A percentile compares a stretch with the other conserved stretches of the same genome.
Evolutionary conservation across 1,140 invertebrate genomes (phyloP).

Genomic region (Papilio dardanus): DNA sequence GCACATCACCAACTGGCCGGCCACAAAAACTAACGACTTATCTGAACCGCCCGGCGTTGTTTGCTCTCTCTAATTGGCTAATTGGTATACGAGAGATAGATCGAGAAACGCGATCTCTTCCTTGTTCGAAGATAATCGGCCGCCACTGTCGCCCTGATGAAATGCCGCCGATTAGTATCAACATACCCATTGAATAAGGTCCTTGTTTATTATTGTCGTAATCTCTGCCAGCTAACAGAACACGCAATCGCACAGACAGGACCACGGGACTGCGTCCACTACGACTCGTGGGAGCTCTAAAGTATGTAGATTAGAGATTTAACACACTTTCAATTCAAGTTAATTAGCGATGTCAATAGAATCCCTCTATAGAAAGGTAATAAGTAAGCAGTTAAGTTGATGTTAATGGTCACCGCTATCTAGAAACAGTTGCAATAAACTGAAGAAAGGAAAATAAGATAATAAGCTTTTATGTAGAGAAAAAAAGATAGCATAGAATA

Average conservation of each 20-base stretch:
- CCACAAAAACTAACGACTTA: conserved; percentile 62
- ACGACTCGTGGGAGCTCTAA: conserved; percentile 1
- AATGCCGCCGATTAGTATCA: conserved; percentile 73
- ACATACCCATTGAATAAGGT: conserved; percentile 67
- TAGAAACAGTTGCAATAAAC: background rate
- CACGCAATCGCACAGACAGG: conserved; percentile 19
- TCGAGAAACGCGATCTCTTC: conserved; percentile 72
- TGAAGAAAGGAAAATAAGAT: background rate
- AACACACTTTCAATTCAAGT: conserved; percentile 12
- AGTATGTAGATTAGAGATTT: conserved; percentile 14
- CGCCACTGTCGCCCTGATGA: conserved; percentile 65
- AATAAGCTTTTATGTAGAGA: too few species aligned
- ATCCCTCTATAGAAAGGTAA: background rate
- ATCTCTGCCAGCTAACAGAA: conserved; percentile 39
- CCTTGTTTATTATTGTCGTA: conserved; percentile 55
- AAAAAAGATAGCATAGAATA: too few species aligned
- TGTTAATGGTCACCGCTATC: background rate
- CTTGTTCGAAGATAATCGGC: conserved; percentile 67
- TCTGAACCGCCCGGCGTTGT: conserved; percentile 62
- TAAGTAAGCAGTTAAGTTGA: background rate
- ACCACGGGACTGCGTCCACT: background rate
- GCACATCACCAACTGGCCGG: conserved; percentile 10
- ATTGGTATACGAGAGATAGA: conserved; percentile 77
- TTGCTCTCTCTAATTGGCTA: conserved; percentile 77
- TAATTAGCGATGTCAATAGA: conserved; percentile 14